These are phyloP conservation scores for Zoanthus gigantus DNA, from an alignment of 92 coral and sea anemone genomes.

Conservation along the genomic window DNA sequence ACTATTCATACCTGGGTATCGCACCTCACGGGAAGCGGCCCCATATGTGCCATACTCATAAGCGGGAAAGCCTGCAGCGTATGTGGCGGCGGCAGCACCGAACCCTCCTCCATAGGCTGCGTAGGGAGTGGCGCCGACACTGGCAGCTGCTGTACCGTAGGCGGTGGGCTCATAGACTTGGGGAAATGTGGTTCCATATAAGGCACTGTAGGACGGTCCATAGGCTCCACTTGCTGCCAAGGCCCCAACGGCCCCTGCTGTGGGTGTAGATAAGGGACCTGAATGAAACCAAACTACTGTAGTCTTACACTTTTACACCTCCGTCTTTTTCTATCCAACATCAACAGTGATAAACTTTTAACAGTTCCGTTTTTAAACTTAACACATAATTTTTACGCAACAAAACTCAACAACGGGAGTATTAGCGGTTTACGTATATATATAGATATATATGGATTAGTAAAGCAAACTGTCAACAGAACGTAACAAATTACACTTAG, in stretches of 20 bases:
- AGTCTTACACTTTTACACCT: not conserved
- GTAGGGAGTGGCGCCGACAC: conserved; percentile 62
- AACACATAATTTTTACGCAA: conserved; percentile 5
- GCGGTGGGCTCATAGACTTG: conserved; percentile 85
- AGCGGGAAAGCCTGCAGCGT: conserved; percentile 71
- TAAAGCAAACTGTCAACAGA: conserved; percentile 33
- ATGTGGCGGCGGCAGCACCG: conserved; percentile 64
- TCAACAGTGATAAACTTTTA: conserved; percentile 5
- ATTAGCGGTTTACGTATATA: conserved; percentile 16
- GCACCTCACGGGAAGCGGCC: conserved; percentile 73
- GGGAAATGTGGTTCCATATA: conserved; percentile 83
- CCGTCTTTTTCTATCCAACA: not conserved
- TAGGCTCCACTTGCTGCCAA: conserved; percentile 65
- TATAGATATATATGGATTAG: conserved; percentile 11
- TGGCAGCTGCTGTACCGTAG: conserved; percentile 72
- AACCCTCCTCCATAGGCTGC: conserved; percentile 77
- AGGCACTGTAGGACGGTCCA: conserved; percentile 77
- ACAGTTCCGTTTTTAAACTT: not conserved
- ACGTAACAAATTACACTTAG: conserved; percentile 39
- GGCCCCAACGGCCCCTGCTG: conserved; percentile 71
- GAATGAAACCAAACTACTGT: conserved; percentile 26
- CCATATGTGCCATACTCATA: conserved; percentile 76
- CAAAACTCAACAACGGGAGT: conserved; percentile 16
- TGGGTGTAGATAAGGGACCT: conserved; percentile 78
- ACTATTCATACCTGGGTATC: conserved; percentile 86